Conservation (phyloP, 2,113 vertebrate species). For the Nansenia antarctica region DNA sequence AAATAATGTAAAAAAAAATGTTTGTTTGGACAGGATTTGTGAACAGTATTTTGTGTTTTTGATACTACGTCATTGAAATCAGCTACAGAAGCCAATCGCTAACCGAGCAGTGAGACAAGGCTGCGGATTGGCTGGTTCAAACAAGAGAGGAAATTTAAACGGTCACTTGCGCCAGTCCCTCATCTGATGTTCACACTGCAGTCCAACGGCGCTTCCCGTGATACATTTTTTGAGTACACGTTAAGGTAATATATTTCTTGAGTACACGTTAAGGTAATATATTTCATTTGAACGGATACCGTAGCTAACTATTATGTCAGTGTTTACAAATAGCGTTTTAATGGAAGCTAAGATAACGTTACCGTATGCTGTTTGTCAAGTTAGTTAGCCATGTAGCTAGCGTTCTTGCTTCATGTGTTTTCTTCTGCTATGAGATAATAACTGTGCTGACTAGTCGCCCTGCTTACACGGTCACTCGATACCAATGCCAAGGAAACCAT, state of each 20-base stretch:
- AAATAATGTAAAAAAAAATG: conserved; percentile 1
- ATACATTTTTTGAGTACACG: neutral
- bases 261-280: neutral
- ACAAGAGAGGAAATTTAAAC: conserved; percentile 40
- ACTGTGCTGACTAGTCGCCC: too few relatives aligned
- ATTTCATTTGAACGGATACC: neutral
- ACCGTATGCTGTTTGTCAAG: too few relatives aligned
- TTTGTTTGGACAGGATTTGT: too few relatives aligned
- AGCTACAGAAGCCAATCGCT: neutral
- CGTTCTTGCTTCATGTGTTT: too few relatives aligned
- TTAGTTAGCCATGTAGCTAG: too few relatives aligned
- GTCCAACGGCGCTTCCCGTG: conserved; percentile 2
- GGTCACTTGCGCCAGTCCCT: conserved; percentile 10
- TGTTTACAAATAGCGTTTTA: too few relatives aligned
- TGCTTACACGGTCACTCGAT: too few relatives aligned
- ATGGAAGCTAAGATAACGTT: too few relatives aligned
- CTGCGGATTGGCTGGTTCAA: conserved; percentile 64
- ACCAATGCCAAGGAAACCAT: too few relatives aligned
- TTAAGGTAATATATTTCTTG: neutral
- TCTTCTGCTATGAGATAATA: too few relatives aligned
- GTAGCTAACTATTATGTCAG: neutral
- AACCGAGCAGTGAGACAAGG: neutral
- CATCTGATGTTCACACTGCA: neutral
- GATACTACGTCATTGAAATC: too few relatives aligned
- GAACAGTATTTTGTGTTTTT: too few relatives aligned